These are phyloP conservation scores for Terrapene triunguis DNA, from an alignment of 2,113 vertebrate species.

Conservation along the genomic window DNA sequence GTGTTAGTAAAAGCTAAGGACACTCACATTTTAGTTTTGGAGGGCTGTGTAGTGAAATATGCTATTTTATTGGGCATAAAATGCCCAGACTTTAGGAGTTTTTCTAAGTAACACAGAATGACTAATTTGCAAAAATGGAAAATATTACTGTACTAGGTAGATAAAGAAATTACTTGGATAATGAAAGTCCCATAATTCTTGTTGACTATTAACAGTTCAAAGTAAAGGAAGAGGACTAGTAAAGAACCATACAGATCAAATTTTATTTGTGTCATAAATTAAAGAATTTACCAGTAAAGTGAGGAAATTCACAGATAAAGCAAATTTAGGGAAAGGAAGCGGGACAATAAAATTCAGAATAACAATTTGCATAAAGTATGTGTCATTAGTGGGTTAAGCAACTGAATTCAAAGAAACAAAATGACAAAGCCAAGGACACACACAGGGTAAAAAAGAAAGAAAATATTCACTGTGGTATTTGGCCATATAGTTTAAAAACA, in stretches of 20 bases:
- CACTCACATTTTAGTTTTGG: background rate
- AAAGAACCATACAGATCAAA: background rate
- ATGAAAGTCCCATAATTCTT: background rate
- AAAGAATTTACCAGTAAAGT: slow-evolving; percentile 46
- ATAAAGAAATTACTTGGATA: background rate
- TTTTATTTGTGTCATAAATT: slow-evolving; percentile 35
- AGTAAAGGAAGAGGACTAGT: background rate
- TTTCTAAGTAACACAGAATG: background rate
- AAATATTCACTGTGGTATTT: background rate
- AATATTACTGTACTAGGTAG: background rate
- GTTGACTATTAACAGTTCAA: background rate
- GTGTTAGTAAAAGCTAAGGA: background rate
- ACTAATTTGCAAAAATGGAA: background rate
- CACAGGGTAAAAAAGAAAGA: background rate
- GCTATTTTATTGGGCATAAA: background rate
- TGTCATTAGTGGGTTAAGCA: background rate
- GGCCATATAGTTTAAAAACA: background rate
- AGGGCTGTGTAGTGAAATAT: background rate
- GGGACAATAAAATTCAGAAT: slow-evolving; percentile 55
- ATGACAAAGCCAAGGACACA: background rate
- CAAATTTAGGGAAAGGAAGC: slow-evolving; percentile 38
- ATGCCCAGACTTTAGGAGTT: background rate
- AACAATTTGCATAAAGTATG: slow-evolving; percentile 39
- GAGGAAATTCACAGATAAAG: slow-evolving; percentile 35
- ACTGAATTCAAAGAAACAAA: slow-evolving; percentile 21